A percentile compares a stretch with the other conserved stretches of the same genome.
These are phyloP conservation scores for Saccopteryx leptura DNA, from an alignment of 2,113 vertebrate genomes.

Conservation along the genomic window DNA sequence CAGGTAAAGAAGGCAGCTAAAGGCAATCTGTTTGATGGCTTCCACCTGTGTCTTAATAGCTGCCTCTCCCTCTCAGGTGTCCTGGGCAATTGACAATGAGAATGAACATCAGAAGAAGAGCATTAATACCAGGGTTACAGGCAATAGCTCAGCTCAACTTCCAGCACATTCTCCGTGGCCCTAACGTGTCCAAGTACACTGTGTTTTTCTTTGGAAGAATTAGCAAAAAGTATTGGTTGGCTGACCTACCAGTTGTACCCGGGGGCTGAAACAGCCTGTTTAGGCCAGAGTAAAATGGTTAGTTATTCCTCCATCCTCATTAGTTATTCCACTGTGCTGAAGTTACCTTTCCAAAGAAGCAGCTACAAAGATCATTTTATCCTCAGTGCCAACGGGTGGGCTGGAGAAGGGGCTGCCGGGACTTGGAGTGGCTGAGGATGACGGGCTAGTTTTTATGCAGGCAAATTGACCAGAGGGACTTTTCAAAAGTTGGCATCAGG, in stretches of 20 bases:
- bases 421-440: constrained; percentile 1
- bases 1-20: background rate
- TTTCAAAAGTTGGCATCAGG: constrained; percentile 57
- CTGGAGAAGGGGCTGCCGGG: background rate
- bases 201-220: constrained; percentile 64
- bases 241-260: fast-evolving
- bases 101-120: background rate
- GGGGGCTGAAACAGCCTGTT: constrained; percentile 9
- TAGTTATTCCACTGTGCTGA: constrained; percentile 6
- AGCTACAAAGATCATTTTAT: constrained; percentile 62
- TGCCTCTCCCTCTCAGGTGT: background rate
- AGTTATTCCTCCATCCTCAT: constrained; percentile 17
- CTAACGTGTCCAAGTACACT: background rate
- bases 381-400: constrained; percentile 36
- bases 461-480: constrained; percentile 53
- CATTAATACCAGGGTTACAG: background rate
- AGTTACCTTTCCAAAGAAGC: constrained; percentile 62
- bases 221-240: constrained; percentile 46
- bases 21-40: background rate
- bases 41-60: background rate
- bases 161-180: background rate
- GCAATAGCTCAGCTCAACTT: background rate
- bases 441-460: constrained; percentile 39
- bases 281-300: constrained; percentile 27
- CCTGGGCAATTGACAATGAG: background rate